Evolutionary conservation across 2,113 vertebrate genomes (phyloP), one percentile per base, ranked within the genome.

Genomic region (Uria lomvia): DNA sequence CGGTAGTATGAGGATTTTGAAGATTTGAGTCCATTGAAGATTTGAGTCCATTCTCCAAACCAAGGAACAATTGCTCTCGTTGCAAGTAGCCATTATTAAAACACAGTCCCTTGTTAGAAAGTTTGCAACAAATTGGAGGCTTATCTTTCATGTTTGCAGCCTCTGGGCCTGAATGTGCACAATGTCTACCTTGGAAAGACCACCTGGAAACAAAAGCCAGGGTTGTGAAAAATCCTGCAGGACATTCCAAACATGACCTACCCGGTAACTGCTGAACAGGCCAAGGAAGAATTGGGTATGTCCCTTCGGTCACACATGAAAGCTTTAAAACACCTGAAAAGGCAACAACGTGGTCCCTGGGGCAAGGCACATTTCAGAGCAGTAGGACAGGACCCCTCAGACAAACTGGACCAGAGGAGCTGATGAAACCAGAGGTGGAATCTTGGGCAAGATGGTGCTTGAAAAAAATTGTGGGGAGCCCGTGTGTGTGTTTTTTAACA

Each of bases 251-350:
- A 23, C 23, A 0, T n/a, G 2, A 17, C 6, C 21, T 3, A 20
- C 5, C 22, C 27, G 3, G 0, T 6, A 27, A 8, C n/a, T 8
- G 52, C 40, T 59, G 1, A 65, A 22, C 11, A 3, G 36, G 32
- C 45, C 5, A 8, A 6, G 38, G 45, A 38, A 59, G 18, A 27
- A 11, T 21, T 34, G 17, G 32, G 4, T 24, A 8, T 4, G 6
- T 21, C 40, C 8, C 3, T 23, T 16, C 19, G 26, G 8, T 27
- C 40, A 36, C 27, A 23, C 12, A 2, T 1, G 3, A n/a, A 26
- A n/a, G 40, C 18, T 18, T 34, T 20, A 34, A 27, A 27, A 50
- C 1, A 0, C 0, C 1, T 16, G 47, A 71, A 19, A 3, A 49
- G 11, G 42, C 29, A 34, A 36, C 8, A 5, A 52, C 15, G 26